Evolutionary conservation across 2,888 invertebrate species (phyloP).

Genomic region (Trimorus sp.): DNA sequence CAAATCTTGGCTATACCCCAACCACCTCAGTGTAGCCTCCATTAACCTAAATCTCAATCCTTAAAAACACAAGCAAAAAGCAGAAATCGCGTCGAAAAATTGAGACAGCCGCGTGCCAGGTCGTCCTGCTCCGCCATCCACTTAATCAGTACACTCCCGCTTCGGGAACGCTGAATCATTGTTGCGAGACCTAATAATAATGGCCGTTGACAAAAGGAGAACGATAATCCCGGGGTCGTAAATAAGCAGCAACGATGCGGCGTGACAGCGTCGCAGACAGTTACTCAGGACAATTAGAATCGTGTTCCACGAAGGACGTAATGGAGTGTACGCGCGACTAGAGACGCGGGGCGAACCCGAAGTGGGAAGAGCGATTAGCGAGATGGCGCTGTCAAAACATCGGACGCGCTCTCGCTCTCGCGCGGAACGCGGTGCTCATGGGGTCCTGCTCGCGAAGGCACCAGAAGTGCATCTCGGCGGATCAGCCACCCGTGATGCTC

Average conservation of each 20-base stretch:
- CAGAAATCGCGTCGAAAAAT: no score
- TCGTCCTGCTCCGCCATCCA: no score
- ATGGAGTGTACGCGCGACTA: constrained; percentile 58
- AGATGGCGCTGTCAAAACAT: constrained; percentile 79
- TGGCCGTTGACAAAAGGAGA: constrained; percentile 47
- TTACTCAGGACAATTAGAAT: constrained; percentile 66
- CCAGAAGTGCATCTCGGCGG: no score
- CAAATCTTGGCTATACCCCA: no score
- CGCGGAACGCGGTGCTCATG: no score
- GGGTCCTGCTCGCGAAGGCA: no score
- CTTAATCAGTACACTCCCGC: constrained; percentile 5
- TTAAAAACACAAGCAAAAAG: no score
- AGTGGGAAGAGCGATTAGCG: constrained; percentile 80
- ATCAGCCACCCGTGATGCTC: no score
- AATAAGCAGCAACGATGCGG: constrained; percentile 45
- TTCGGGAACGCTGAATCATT: constrained; percentile 12
- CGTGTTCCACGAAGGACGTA: constrained; percentile 65
- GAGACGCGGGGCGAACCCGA: constrained; percentile 62
- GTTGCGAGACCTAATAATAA: constrained; percentile 47
- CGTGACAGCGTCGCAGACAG: constrained; percentile 55
- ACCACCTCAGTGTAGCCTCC: no score
- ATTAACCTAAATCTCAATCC: no score
- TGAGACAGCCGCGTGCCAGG: no score
- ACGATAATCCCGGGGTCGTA: constrained; percentile 12
- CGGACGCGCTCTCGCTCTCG: constrained; percentile 49